Evolutionary conservation across 2,113 vertebrate genomes (phyloP), one percentile per base, ranked within the genome.

Genomic region (Amblyopsis rosae): DNA sequence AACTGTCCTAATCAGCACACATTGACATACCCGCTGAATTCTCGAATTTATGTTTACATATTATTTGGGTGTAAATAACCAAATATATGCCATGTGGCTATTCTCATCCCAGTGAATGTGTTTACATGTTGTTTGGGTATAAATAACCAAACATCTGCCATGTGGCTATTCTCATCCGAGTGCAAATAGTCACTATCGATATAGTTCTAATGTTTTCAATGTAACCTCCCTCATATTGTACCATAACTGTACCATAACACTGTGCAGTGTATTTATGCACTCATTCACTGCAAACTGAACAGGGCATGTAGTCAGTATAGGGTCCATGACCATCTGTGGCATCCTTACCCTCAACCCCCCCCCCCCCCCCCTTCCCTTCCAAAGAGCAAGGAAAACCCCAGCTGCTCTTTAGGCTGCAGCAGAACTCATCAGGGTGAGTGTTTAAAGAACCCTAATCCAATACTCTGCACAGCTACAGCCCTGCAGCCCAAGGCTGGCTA

Each of bases 361-460:
- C 77, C 17, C 60, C 45, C 35, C 1, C 35, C 56, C n/a, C 33
- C 56, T 17, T 58, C 75, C 26, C 26, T 26, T 26, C 26, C 26
- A 26, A 1, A 59, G 69, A 71, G 74, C 69, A 81, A 77, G 83
- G 75, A 79, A 79, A 79, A 74, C 58, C 77, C 76, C 89, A 91
- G 87, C 88, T 91, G 88, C 84, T 86, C 75, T 73, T 73, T 81
- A 86, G 88, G 86, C 82, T 45, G 62, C 13, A 12, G 69, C 62
- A 67, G 64, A 61, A 56, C 67, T 82, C 79, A 87, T 75, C 83
- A 86, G 86, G 86, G 87, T 86, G 83, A 82, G 82, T 82, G 73
- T 87, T 89, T 90, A 86, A 87, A 89, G 85, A 86, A 79, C 77
- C 75, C 81, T 86, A 89, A 91, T 89, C 82, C 83, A 81, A 86